A percentile compares a stretch with the other conserved stretches of the same genome.
These are phyloP conservation scores for Hirudinaria manillensis DNA, from an alignment of 2,888 invertebrate genomes.

Conservation along the genomic window DNA sequence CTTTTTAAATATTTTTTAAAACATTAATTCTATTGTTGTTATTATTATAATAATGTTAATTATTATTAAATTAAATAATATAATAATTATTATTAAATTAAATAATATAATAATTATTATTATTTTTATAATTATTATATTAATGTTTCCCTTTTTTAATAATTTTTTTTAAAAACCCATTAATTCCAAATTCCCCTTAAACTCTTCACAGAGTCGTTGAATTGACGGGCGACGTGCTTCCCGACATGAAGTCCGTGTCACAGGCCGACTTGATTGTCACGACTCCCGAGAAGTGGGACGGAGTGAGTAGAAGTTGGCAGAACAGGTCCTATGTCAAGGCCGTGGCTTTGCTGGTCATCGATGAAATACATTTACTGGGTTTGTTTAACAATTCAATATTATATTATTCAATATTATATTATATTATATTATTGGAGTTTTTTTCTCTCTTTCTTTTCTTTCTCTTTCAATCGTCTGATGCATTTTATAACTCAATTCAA, in stretches of 20 bases:
- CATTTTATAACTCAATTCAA: neutral
- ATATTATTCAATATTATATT: conserved; percentile 10
- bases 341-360: conserved; percentile 86
- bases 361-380: conserved; percentile 94
- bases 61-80: no score
- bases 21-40: neutral
- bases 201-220: conserved; percentile 72
- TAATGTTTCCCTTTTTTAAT: no score
- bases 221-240: conserved; percentile 85
- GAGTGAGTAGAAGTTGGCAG: conserved; percentile 95
- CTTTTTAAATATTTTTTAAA: neutral
- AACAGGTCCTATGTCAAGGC: conserved; percentile 82
- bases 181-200: neutral
- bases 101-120: no score
- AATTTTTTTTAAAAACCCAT: no score
- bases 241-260: conserved; percentile 76
- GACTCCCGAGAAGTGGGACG: conserved; percentile 99
- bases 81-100: no score
- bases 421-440: neutral
- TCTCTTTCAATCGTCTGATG: neutral
- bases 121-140: no score
- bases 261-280: conserved; percentile 88
- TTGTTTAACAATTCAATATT: no score
- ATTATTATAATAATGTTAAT: no score
- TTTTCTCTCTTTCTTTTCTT: neutral